These are phyloP conservation scores for Hemicordylus capensis DNA, from an alignment of 2,113 vertebrate species.

Conservation along the genomic window DNA sequence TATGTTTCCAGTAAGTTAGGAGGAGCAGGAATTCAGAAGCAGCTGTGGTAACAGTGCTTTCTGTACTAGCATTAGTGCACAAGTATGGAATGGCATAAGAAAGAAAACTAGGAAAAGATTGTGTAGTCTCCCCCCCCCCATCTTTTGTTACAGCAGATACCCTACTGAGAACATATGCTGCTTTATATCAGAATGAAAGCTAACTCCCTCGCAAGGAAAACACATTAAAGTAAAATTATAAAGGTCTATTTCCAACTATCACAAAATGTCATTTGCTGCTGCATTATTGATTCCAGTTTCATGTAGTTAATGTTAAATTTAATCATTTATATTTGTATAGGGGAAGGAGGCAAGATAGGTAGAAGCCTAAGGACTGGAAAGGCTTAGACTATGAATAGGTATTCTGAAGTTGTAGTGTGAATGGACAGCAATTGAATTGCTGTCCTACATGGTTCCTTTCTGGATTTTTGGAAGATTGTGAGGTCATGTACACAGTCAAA, in stretches of 20 bases:
- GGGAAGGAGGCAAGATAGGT: not conserved
- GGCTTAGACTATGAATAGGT: conserved; percentile 1
- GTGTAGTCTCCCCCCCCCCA: conserved; percentile 41
- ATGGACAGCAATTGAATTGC: not conserved
- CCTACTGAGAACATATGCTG: conserved; percentile 11
- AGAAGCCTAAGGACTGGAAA: not conserved
- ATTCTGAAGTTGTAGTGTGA: conserved; percentile 9
- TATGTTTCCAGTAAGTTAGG: conserved; percentile 30
- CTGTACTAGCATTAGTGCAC: conserved; percentile 83
- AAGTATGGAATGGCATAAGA: conserved; percentile 70
- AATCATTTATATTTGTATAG: not conserved
- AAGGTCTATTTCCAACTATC: conserved; percentile 60
- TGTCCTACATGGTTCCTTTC: not conserved
- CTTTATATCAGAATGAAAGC: not conserved
- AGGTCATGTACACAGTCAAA: no score
- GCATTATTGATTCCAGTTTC: conserved; percentile 70
- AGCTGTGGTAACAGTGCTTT: conserved; percentile 86
- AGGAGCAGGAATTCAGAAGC: conserved; percentile 71
- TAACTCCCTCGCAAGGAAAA: conserved; percentile 3
- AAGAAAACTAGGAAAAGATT: conserved; percentile 40
- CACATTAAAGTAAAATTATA: conserved; percentile 27
- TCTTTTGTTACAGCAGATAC: conserved; percentile 14
- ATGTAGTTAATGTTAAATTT: conserved; percentile 28
- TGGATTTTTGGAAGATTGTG: conserved; percentile 8
- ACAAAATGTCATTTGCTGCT: conserved; percentile 50